Conservation (phyloP, 2,797 vertebrate genomes). For the Heteromormyrus szaboi region DNA sequence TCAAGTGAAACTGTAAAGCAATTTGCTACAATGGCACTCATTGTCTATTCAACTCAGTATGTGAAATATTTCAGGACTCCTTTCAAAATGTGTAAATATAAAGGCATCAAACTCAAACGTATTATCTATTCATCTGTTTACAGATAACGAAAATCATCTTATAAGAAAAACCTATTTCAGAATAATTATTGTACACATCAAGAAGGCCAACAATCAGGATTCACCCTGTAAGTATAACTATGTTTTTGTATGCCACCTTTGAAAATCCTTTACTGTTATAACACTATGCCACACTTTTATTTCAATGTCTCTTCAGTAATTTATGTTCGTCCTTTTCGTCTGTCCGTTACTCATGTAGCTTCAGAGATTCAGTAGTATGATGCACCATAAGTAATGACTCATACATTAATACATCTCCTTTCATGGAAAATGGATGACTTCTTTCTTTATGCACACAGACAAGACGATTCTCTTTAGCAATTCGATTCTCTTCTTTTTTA, state of each 20-base stretch:
- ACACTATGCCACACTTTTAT: neutral
- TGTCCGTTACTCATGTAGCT: neutral
- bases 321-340: neutral
- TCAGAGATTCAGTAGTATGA: neutral
- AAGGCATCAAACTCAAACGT: neutral
- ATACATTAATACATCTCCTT: constrained; percentile 2
- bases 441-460: constrained; percentile 18
- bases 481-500: neutral
- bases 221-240: neutral
- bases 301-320: neutral
- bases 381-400: constrained; percentile 10
- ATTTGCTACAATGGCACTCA: neutral
- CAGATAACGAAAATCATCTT: neutral
- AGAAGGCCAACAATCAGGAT: neutral
- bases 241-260: neutral
- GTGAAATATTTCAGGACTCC: neutral
- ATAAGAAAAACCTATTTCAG: neutral
- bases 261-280: neutral
- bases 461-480: neutral
- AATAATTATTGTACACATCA: neutral
- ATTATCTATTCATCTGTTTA: neutral
- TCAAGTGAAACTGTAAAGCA: neutral
- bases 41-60: neutral
- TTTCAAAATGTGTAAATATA: neutral
- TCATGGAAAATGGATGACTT: neutral